Conservation (phyloP, 2,888 invertebrate genomes). For the Diplazon laetatorius region DNA sequence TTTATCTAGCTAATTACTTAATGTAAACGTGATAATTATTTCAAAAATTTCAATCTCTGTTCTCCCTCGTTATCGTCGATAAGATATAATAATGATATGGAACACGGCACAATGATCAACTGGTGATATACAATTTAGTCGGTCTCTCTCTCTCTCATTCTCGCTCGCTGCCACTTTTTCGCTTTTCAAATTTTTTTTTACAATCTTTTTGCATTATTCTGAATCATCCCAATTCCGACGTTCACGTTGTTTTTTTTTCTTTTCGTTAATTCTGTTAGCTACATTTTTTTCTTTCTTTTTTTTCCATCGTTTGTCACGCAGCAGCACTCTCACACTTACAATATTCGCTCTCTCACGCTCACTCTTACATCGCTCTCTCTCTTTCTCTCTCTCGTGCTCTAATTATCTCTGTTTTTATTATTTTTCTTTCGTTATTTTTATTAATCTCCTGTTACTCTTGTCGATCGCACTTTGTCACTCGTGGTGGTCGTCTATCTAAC, state of each 20-base stretch:
- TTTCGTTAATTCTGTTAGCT: conserved; percentile 57
- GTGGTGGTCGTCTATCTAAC: conserved; percentile 41
- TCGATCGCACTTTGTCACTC: conserved; percentile 47
- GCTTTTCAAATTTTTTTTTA: neutral
- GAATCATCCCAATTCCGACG: conserved; percentile 27
- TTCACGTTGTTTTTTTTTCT: too few relatives aligned
- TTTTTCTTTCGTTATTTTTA: neutral
- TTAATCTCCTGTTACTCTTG: conserved; percentile 12
- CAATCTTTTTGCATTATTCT: conserved; percentile 3
- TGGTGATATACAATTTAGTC: conserved; percentile 72
- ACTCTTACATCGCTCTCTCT: conserved; percentile 43
- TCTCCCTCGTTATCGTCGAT: conserved; percentile 63
- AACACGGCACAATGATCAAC: conserved; percentile 76
- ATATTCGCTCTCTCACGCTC: conserved; percentile 63
- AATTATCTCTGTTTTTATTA: conserved; percentile 20
- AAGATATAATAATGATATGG: conserved; percentile 75
- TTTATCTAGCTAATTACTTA: conserved; percentile 64
- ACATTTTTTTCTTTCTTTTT: too few relatives aligned
- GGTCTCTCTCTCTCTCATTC: conserved; percentile 58
- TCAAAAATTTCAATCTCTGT: conserved; percentile 61
- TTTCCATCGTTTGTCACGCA: conserved; percentile 58
- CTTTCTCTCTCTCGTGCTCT: conserved; percentile 37
- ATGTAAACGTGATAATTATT: conserved; percentile 63
- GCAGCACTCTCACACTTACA: conserved; percentile 62
- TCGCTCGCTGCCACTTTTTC: conserved; percentile 41